Evolutionary conservation across 1,140 invertebrate genomes (phyloP), one percentile per base, ranked within the genome.

Genomic region (Leptinotarsa defecta): DNA sequence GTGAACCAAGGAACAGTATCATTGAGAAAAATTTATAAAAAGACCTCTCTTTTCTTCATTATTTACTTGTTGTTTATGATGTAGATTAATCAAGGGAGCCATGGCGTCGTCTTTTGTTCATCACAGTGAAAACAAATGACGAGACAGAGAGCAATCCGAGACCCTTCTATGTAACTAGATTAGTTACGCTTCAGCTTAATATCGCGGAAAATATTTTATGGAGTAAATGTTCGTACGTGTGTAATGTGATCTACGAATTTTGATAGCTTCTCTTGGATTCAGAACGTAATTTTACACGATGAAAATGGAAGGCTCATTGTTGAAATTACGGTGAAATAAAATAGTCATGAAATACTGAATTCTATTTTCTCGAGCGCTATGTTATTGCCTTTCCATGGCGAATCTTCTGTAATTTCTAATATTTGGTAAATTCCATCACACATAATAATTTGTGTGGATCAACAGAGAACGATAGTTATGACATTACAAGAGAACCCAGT

Each of bases 101-200:
- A 17, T 24, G 71, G 13, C 20, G 27, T 64, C 22, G 22, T 63
- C 62, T 73, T 73, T 48, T 72, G 61, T 73, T 65, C 48, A 48
- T 73, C 61, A 15, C 27, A 19, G 61, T 22, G 70, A 52, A 57
- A 71, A 71, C 69, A 71, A 71, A 71, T 71, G 69, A 57, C 49
- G 24, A 71, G 22, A n/a, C 71, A 63, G 71, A 63, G 71, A 64
- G 61, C 34, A 73, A 73, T 73, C 57, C 48, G 71, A 73, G 61
- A 73, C 24, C 43, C 34, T 73, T 3, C 24, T 62, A 17, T 24
- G 48, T 73, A 73, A 73, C 61, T 73, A 63, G 71, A 73, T 73
- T 73, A 73, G 71, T 64, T 73, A 73, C 71, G 71, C 71, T 71
- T 61, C n/a, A 49, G 43, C 52, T 73, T 43, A 65, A 63, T 65